Evolutionary conservation across 2,797 vertebrate genomes (phyloP).

Genomic region (Sebastiscus albofasciatus): DNA sequence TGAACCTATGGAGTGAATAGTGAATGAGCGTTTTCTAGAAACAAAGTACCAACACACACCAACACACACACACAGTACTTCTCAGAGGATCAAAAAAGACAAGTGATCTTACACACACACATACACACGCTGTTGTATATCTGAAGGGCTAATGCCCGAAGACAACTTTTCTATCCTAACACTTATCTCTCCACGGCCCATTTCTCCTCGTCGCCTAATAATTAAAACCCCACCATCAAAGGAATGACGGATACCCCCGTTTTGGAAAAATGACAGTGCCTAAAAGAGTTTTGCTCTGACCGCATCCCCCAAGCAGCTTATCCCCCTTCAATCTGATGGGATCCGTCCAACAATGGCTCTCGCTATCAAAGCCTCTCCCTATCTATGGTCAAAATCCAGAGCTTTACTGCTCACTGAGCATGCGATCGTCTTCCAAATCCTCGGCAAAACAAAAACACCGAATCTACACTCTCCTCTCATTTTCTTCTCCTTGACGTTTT

Average conservation of each 20-base stretch:
- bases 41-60: conserved; percentile 1
- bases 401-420: conserved; percentile 46
- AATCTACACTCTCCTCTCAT: neutral
- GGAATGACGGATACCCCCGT: conserved; percentile 47
- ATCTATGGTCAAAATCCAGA: conserved; percentile 69
- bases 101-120: conserved; percentile 1
- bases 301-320: conserved; percentile 59
- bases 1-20: neutral
- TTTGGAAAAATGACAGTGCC: conserved; percentile 55
- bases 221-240: conserved; percentile 69
- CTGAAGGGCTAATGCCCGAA: conserved; percentile 29
- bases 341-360: conserved; percentile 67
- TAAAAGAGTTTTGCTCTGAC: conserved; percentile 57
- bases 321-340: conserved; percentile 64
- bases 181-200: conserved; percentile 55
- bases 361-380: conserved; percentile 60
- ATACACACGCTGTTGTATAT: conserved; percentile 19
- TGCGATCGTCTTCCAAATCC: conserved; percentile 44
- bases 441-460: conserved; percentile 31
- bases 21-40: neutral
- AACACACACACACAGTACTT: neutral
- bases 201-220: conserved; percentile 56
- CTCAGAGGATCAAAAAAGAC: conserved; percentile 32
- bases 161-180: conserved; percentile 27
- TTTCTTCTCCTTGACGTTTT: neutral